phyloP scores from a whole-genome alignment of 1,140 invertebrate species.

The Chlorops oryzae region DNA sequence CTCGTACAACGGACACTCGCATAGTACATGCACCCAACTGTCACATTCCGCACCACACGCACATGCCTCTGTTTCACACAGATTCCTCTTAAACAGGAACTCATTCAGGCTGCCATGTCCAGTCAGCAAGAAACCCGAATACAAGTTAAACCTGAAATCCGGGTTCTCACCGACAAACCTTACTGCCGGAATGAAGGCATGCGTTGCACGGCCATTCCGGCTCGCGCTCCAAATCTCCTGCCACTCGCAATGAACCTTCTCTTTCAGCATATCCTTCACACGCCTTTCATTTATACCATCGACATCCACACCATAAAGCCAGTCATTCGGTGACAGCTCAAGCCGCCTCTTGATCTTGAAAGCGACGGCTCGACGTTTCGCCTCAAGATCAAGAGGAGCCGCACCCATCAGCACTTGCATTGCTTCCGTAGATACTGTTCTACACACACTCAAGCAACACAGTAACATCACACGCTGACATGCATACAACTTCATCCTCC shows the following conservation, averaged over 20 bases:
- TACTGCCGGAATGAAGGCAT: constrained; percentile 1
- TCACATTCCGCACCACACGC: neutral
- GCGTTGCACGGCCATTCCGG: constrained; percentile 1
- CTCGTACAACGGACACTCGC: too few relatives aligned
- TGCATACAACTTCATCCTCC: neutral
- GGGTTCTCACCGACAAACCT: neutral
- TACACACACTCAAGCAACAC: constrained; percentile 5
- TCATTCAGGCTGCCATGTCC: neutral
- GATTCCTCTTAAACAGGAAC: neutral
- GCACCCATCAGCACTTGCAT: constrained; percentile 8
- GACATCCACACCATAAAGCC: neutral
- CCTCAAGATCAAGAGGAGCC: constrained; percentile 4
- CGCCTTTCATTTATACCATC: neutral
- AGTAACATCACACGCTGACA: constrained; percentile 5
- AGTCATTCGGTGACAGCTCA: neutral
- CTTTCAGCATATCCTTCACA: neutral
- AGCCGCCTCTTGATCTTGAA: constrained; percentile 16
- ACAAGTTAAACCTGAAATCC: neutral
- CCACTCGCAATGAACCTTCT: neutral
- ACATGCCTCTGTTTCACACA: neutral
- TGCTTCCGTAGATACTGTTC: constrained; percentile 4
- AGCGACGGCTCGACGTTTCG: constrained; percentile 12
- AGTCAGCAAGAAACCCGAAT: neutral
- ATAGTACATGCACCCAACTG: too few relatives aligned
- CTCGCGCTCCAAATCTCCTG: neutral